Conservation (phyloP, 2,113 vertebrate genomes). For the Corydoras maculifer region DNA sequence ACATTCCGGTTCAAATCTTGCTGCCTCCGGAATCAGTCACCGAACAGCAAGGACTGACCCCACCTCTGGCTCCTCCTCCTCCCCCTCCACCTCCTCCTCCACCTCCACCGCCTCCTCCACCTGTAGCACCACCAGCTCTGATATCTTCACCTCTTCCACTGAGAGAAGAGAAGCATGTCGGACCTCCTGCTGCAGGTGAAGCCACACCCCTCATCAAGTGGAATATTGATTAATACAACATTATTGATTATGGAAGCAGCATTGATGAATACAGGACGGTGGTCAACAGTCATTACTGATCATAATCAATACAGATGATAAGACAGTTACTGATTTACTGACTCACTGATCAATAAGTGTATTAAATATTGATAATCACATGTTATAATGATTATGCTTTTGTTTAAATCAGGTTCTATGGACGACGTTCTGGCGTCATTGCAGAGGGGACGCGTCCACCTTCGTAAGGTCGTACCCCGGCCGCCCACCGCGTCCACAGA, state of each 20-base stretch:
- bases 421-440: constrained; percentile 88
- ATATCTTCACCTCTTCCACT: constrained; percentile 45
- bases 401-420: constrained; percentile 75
- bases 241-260: neutral
- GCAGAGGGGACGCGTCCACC: constrained; percentile 65
- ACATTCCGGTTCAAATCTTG: constrained; percentile 62
- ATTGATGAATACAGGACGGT: neutral
- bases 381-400: neutral
- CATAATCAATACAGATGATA: neutral
- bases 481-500: rapidly evolving
- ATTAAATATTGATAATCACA: neutral
- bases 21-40: constrained; percentile 34
- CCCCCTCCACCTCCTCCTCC: constrained; percentile 10
- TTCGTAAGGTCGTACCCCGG: constrained; percentile 58
- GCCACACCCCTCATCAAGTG: neutral
- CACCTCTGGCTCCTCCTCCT: rapidly evolving
- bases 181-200: constrained; percentile 72
- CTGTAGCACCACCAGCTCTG: constrained; percentile 25
- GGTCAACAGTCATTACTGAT: neutral
- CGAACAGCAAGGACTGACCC: constrained; percentile 21
- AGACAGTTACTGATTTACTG: neutral
- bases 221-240: neutral
- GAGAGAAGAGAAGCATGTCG: constrained; percentile 43
- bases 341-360: neutral
- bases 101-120: neutral